A percentile compares a stretch with the other conserved stretches of the same genome.
Evolutionary conservation across 2,888 invertebrate species (phyloP).

Genomic region (Ceraclea dissimilis): DNA sequence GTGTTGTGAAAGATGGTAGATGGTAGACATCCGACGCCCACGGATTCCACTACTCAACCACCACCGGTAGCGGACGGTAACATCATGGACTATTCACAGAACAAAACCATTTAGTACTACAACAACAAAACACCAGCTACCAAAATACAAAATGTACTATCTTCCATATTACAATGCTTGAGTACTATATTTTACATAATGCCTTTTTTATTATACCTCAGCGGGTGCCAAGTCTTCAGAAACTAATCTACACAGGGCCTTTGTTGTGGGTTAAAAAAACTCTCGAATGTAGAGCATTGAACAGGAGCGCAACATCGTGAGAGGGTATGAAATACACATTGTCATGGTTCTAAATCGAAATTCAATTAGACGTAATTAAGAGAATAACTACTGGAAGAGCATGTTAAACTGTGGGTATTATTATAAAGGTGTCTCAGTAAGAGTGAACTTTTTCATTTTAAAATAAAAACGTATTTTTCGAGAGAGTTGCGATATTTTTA

Average conservation of each 20-base stretch:
- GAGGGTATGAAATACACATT: slow-evolving; percentile 44
- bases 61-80: slow-evolving; percentile 6
- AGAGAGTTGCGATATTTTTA: too few species aligned
- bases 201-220: slow-evolving; percentile 12
- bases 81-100: slow-evolving; percentile 4
- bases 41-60: background rate
- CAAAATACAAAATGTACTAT: slow-evolving; percentile 14
- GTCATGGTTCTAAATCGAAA: slow-evolving; percentile 61
- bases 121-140: slow-evolving; percentile 10
- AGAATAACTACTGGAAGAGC: slow-evolving; percentile 42
- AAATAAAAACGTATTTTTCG: too few species aligned
- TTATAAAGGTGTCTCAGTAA: too few species aligned
- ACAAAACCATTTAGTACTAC: slow-evolving; percentile 12
- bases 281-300: slow-evolving; percentile 9
- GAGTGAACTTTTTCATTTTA: too few species aligned
- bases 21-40: background rate
- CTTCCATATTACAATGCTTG: slow-evolving; percentile 4
- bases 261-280: slow-evolving; percentile 16
- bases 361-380: slow-evolving; percentile 59
- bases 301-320: slow-evolving; percentile 11
- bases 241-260: slow-evolving; percentile 18
- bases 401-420: slow-evolving; percentile 3
- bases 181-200: slow-evolving; percentile 13
- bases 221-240: slow-evolving; percentile 21
- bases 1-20: background rate